Evolutionary conservation across 2,113 vertebrate genomes (phyloP), one percentile per base, ranked within the genome.

Genomic region (Amphiprion ocellaris): DNA sequence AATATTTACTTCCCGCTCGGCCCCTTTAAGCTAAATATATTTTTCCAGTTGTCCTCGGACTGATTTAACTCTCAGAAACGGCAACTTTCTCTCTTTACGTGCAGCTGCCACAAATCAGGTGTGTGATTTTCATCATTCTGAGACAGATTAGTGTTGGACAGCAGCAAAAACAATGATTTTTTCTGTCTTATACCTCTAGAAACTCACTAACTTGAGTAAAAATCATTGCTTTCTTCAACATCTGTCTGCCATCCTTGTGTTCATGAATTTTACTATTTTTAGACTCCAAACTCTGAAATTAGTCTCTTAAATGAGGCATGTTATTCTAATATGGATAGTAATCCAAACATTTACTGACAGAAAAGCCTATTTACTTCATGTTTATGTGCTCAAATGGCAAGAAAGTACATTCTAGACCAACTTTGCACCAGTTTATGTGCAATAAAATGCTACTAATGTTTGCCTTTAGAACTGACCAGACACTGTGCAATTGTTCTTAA

Each of bases 71-170:
- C 24, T 52, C 77, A 82, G 67, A 88, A 81, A 83, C 15, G n/a
- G 28, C 0, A 65, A 49, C 41, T 24, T 76, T 30, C n/a, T 15
- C 19, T 74, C 56, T 87, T 72, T 75, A 54, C 71, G 69, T 75
- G 81, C 89, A 93, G 86, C 90, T 89, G 91, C 77, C 90, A 82
- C 79, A 74, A 81, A 92, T 91, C 84, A 81, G 74, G 63, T 87
- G 78, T 70, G 69, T 89, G 86, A 87, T 70, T 91, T 82, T 82
- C 47, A 86, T 87, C 77, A 82, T 77, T 8, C 61, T 12, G 70
- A 59, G 39, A 41, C 39, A 41, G 39, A 41, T 41, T 41, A 11
- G 55, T 56, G 56, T 17, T 58, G 77, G 56, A 24, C 50, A 68
- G 62, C 82, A 68, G 44, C 1, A 11, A 4, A 21, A 44, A 74